phyloP scores from a whole-genome alignment of 1,140 invertebrate genomes.

The Maniola jurtina region DNA sequence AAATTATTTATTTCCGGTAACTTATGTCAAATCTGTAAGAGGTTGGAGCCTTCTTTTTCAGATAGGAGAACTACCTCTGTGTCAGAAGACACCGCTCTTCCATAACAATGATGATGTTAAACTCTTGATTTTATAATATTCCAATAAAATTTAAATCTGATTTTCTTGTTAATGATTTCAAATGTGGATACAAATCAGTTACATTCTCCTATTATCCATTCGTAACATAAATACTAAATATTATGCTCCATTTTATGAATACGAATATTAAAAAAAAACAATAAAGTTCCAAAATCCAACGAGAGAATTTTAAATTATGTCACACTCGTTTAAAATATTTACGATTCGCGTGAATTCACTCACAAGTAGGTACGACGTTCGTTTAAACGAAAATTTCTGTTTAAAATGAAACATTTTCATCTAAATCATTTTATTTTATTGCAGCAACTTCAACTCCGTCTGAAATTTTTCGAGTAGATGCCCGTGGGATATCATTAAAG shows the following conservation, averaged over 20 bases:
- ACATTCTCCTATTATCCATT: too few species aligned
- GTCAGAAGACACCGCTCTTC: too few species aligned
- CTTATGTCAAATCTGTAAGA: too few species aligned
- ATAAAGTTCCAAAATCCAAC: background rate
- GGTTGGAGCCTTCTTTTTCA: too few species aligned
- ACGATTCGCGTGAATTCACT: background rate
- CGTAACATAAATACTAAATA: background rate
- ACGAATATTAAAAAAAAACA: conserved; percentile 4
- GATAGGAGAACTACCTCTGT: too few species aligned
- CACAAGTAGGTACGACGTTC: background rate
- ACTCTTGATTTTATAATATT: too few species aligned
- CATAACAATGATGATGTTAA: too few species aligned
- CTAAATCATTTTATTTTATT: conserved; percentile 9
- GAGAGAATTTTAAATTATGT: conserved; percentile 7
- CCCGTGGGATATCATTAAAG: conserved; percentile 25
- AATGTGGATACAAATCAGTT: too few species aligned
- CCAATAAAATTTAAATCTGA: too few species aligned
- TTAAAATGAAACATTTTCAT: conserved; percentile 12
- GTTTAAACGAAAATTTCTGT: conserved; percentile 6
- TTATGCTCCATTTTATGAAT: background rate
- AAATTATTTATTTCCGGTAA: too few species aligned
- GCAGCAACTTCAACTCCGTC: conserved; percentile 13
- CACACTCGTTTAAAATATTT: conserved; percentile 7
- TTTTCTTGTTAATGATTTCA: too few species aligned
- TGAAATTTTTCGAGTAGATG: conserved; percentile 17